A percentile compares a stretch with the other conserved stretches of the same genome.
Conservation (phyloP, 2,113 vertebrate species). For the Spheniscus mendiculus region DNA sequence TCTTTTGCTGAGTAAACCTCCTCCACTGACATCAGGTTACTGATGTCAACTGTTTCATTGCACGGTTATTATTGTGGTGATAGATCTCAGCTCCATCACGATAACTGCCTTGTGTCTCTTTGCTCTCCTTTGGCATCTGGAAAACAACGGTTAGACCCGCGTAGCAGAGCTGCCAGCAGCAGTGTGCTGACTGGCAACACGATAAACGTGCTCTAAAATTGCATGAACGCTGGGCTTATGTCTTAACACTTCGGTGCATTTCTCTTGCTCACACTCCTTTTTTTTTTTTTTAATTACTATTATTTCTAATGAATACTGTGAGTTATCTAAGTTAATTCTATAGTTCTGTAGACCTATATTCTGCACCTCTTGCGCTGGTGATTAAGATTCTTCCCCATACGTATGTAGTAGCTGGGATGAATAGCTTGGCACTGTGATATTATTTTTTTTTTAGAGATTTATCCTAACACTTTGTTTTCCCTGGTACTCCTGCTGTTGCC, state of each 20-base stretch:
- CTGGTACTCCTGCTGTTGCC: conserved; percentile 45
- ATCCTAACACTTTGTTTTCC: conserved; percentile 32
- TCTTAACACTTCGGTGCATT: neutral
- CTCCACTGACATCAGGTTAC: neutral
- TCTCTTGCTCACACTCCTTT: neutral
- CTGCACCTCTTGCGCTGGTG: neutral
- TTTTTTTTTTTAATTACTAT: neutral
- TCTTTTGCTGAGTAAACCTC: neutral
- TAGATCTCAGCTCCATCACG: neutral
- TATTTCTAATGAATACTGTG: neutral
- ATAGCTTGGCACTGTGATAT: neutral
- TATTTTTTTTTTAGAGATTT: neutral
- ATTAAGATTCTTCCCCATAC: neutral
- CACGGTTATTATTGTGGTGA: neutral
- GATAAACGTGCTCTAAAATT: neutral
- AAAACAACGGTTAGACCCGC: neutral
- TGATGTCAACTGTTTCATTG: neutral
- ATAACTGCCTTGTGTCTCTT: neutral
- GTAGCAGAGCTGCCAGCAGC: neutral
- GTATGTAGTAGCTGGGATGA: neutral
- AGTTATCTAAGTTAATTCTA: neutral
- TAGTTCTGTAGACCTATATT: neutral
- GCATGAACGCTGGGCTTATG: neutral
- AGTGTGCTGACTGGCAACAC: neutral
- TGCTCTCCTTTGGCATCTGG: neutral